phyloP scores from a whole-genome alignment of 2,888 invertebrate species.

The Nudaria mundana region DNA sequence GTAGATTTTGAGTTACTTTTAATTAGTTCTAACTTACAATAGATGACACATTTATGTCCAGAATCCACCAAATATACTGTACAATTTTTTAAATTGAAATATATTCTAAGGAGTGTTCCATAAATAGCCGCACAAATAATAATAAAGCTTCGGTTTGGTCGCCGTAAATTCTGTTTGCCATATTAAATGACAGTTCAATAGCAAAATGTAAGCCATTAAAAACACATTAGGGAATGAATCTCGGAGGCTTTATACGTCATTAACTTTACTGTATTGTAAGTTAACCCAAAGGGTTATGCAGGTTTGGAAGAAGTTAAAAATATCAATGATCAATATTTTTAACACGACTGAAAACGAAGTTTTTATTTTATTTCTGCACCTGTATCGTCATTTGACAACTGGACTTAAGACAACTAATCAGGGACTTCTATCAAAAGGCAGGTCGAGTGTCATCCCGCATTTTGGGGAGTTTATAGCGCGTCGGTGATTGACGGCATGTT shows the following conservation, averaged over 20 bases:
- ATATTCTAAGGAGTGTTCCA: constrained; percentile 21
- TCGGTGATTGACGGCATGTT: no score
- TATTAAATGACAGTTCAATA: constrained; percentile 70
- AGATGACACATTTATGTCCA: no score
- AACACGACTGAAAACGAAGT: background rate
- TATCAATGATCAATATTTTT: constrained; percentile 6
- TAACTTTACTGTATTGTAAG: constrained; percentile 57
- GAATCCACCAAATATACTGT: background rate
- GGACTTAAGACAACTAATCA: background rate
- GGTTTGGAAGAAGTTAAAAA: constrained; percentile 15
- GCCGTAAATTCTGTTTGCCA: constrained; percentile 58
- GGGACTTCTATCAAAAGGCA: no score
- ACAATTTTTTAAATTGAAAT: constrained; percentile 8
- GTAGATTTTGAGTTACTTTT: no score
- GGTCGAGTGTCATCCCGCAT: no score
- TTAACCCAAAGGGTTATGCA: constrained; percentile 33
- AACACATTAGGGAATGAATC: constrained; percentile 68
- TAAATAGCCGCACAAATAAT: constrained; percentile 30
- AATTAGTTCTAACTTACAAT: no score
- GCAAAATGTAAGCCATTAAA: constrained; percentile 71
- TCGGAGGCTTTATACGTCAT: constrained; percentile 65
- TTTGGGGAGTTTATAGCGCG: no score
- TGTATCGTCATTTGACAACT: no score
- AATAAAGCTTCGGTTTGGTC: constrained; percentile 24
- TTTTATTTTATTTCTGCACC: no score